Percentiles rank a stretch among this genome's conserved stretches.
Conservation (phyloP, 2,888 invertebrate species). For the Junonia oenone region DNA sequence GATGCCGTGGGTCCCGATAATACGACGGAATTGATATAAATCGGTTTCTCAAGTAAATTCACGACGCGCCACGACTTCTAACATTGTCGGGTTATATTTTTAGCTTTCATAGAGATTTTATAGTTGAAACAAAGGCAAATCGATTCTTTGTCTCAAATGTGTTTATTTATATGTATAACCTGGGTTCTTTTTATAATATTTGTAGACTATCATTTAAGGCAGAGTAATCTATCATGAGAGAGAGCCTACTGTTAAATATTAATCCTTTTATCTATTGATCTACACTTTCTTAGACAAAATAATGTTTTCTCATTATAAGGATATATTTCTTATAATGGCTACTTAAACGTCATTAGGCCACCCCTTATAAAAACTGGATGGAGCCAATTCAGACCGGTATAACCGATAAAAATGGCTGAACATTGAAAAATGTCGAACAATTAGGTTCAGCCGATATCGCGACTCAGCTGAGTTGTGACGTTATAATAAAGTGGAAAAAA, state of each 20-base stretch:
- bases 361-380: neutral
- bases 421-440: neutral
- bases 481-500: slow-evolving; percentile 15
- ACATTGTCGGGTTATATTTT: neutral
- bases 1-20: slow-evolving; percentile 6
- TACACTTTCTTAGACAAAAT: too few relatives aligned
- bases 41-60: slow-evolving; percentile 8
- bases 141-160: too few relatives aligned
- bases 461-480: slow-evolving; percentile 2
- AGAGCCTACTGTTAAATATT: too few relatives aligned
- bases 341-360: too few relatives aligned
- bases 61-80: neutral
- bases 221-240: too few relatives aligned
- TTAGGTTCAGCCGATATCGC: slow-evolving; percentile 2
- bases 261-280: too few relatives aligned
- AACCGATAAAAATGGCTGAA: neutral
- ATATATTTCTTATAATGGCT: too few relatives aligned
- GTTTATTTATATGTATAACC: too few relatives aligned
- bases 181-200: too few relatives aligned
- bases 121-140: too few relatives aligned
- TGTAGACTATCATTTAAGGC: too few relatives aligned
- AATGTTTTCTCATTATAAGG: too few relatives aligned
- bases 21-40: slow-evolving; percentile 11
- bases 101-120: neutral
- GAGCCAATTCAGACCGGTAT: neutral